Conservation (phyloP, 2,888 invertebrate genomes). For the Ashinkailepas kermadecensis region DNA sequence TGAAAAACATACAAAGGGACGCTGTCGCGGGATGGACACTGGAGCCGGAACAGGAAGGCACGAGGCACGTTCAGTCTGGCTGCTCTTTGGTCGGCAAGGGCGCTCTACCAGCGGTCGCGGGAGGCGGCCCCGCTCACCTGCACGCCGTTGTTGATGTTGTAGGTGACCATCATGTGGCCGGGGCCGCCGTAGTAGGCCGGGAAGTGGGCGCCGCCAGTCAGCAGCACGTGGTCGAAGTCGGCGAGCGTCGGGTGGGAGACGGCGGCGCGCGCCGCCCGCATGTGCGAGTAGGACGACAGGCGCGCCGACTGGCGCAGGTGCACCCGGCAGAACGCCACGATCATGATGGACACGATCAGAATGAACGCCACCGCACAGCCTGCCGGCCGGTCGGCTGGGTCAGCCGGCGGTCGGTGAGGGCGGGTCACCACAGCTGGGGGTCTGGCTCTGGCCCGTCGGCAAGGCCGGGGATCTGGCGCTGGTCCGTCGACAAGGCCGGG, state of each 20-base stretch:
- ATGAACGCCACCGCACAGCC: conserved; percentile 46
- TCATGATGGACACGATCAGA: conserved; percentile 44
- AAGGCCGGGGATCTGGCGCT: too few relatives aligned
- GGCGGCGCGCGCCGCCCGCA: conserved; percentile 36
- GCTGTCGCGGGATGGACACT: too few relatives aligned
- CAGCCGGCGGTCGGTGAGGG: too few relatives aligned
- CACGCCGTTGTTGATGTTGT: conserved; percentile 43
- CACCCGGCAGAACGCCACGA: conserved; percentile 45
- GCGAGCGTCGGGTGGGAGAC: conserved; percentile 36
- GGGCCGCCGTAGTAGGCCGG: conserved; percentile 23
- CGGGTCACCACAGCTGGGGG: too few relatives aligned
- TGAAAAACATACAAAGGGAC: too few relatives aligned
- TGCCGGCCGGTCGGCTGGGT: conserved; percentile 31
- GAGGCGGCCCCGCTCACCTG: conserved; percentile 27
- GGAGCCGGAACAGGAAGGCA: too few relatives aligned
- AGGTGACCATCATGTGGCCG: conserved; percentile 41
- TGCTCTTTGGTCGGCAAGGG: too few relatives aligned
- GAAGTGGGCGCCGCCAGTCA: conserved; percentile 17
- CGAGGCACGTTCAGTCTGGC: too few relatives aligned
- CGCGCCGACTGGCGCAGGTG: conserved; percentile 41
- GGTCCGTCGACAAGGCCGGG: too few relatives aligned
- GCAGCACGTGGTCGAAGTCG: conserved; percentile 17
- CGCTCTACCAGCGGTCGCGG: too few relatives aligned
- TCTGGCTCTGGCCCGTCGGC: too few relatives aligned
- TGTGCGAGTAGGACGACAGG: conserved; percentile 26